Conservation (phyloP, 2,888 invertebrate genomes). For the Drosophila nr. medialis region DNA sequence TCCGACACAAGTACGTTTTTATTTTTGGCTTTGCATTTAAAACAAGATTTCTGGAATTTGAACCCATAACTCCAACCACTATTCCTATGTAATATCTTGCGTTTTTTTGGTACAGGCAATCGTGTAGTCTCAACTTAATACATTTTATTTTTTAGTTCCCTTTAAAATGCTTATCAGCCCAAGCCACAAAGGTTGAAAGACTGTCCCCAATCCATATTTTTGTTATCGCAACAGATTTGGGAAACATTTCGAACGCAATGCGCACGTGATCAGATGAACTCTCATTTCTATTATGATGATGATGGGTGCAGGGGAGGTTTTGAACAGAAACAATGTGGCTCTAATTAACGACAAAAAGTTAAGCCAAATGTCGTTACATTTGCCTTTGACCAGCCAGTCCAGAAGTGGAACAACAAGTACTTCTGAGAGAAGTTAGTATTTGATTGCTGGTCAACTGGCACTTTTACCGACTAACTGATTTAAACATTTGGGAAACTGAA, state of each 20-base stretch:
- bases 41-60: background rate
- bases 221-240: constrained; percentile 58
- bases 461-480: background rate
- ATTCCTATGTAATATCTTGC: background rate
- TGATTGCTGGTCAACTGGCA: background rate
- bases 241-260: constrained; percentile 51
- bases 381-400: background rate
- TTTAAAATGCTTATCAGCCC: constrained; percentile 36
- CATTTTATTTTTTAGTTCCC: background rate
- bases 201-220: too few species aligned
- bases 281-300: constrained; percentile 9
- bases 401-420: background rate
- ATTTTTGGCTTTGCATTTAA: background rate
- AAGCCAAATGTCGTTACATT: constrained; percentile 46
- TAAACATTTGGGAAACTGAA: constrained; percentile 88
- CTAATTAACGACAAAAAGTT: constrained; percentile 71
- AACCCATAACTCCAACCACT: background rate
- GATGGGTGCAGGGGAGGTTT: background rate
- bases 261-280: constrained; percentile 39
- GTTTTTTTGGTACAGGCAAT: background rate
- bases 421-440: constrained; percentile 85
- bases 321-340: constrained; percentile 54
- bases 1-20: background rate
- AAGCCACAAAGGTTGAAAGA: constrained; percentile 5
- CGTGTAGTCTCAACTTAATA: background rate